These are phyloP conservation scores for Zoanthus gigantus DNA, from an alignment of 92 coral and sea anemone species.

Conservation along the genomic window DNA sequence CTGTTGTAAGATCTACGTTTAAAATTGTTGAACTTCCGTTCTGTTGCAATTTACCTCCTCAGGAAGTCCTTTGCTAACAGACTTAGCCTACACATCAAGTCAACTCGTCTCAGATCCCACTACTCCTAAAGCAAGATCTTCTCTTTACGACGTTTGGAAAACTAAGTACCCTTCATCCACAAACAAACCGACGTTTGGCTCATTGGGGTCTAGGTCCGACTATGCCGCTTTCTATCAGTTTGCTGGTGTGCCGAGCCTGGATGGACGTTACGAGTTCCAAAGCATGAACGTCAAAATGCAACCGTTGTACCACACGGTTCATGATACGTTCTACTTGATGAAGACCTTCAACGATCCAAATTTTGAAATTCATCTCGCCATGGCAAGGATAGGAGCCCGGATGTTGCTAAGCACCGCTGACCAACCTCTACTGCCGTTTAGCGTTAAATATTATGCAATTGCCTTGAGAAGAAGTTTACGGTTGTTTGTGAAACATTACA, in stretches of 20 bases:
- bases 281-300: conserved; percentile 52
- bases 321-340: conserved; percentile 88
- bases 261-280: conserved; percentile 65
- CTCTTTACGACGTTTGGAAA: conserved; percentile 79
- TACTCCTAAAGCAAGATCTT: conserved; percentile 30
- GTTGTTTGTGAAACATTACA: conserved; percentile 40
- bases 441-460: conserved; percentile 56
- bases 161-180: conserved; percentile 48
- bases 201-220: conserved; percentile 61
- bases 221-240: conserved; percentile 52
- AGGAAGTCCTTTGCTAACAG: conserved; percentile 68
- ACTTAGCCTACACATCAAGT: conserved; percentile 54
- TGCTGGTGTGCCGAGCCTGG: conserved; percentile 84
- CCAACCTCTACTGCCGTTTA: conserved; percentile 70
- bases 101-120: conserved; percentile 67
- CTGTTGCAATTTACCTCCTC: not conserved
- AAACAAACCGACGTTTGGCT: conserved; percentile 62
- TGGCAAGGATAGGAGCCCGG: conserved; percentile 71
- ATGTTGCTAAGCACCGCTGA: conserved; percentile 69
- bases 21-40: not conserved
- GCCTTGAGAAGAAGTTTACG: conserved; percentile 50
- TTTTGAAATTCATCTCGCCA: conserved; percentile 72
- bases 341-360: conserved; percentile 83
- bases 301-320: conserved; percentile 87
- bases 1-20: too few relatives aligned